These are phyloP conservation scores for Choreutis nemorana DNA, from an alignment of 2,888 invertebrate species.

Conservation along the genomic window DNA sequence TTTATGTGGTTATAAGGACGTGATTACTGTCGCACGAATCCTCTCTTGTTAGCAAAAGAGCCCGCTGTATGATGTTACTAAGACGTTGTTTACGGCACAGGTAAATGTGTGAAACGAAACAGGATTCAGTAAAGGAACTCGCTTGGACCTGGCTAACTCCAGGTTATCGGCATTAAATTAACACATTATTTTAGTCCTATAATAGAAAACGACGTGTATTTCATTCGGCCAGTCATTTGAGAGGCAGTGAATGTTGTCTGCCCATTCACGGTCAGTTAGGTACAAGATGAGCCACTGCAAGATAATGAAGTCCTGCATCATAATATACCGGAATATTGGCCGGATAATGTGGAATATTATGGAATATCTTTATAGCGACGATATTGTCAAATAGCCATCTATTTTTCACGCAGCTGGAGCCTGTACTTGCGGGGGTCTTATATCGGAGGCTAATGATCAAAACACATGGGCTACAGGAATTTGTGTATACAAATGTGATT, in stretches of 20 bases:
- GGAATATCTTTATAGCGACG: constrained; percentile 31
- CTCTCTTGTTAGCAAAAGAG: too few relatives aligned
- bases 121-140: too few relatives aligned
- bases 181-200: constrained; percentile 6
- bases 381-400: constrained; percentile 47
- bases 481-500: constrained; percentile 41
- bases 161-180: constrained; percentile 6
- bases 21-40: constrained; percentile 47
- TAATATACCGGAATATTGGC: constrained; percentile 28
- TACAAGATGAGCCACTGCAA: constrained; percentile 17
- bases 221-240: background rate
- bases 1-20: constrained; percentile 55
- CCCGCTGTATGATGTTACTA: too few relatives aligned
- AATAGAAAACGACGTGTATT: too few relatives aligned
- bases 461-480: constrained; percentile 40
- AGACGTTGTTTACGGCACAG: too few relatives aligned
- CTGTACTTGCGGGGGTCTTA: constrained; percentile 42
- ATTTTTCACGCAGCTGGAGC: constrained; percentile 52
- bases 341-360: constrained; percentile 29
- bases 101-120: too few relatives aligned
- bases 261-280: constrained; percentile 17
- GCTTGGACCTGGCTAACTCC: too few relatives aligned
- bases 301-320: constrained; percentile 33
- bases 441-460: constrained; percentile 47
- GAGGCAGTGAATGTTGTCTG: constrained; percentile 16